Evolutionary conservation across 2,888 invertebrate genomes (phyloP), one percentile per base, ranked within the genome.

Genomic region (Euclidia mi): DNA sequence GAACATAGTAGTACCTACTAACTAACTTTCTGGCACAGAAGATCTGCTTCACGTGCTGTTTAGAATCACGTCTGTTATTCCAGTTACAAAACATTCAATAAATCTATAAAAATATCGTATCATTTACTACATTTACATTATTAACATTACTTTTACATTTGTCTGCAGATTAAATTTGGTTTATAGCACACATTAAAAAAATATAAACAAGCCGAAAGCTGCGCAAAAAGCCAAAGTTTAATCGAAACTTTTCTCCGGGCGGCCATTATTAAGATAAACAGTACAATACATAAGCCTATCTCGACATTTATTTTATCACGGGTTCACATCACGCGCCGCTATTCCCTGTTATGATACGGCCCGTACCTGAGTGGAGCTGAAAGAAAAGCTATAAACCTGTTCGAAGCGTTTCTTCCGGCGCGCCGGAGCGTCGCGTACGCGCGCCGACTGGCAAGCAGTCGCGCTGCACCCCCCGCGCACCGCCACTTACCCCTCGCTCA

Each of bases 381-480:
- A 95, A 95, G 95, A 94, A 95, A 95, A 94, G 92, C 94, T 88
- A 95, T 95, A 95, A 95, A 95, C 92, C 94, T 93, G 94, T 89
- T 93, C 90, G 89, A 81, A 88, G 90, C 92, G 90, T 91, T 92
- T 86, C 90, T 91, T 89, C 90, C 89, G 91, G 89, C 90, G 91
- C 92, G 92, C 88, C 93, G 89, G 85, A 91, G 93, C 92, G 92
- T 88, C 92, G 91, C 90, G 91, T 90, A 92, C 92, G 92, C 92
- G 92, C 85, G 78, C 85, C 87, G 92, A 89, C 90, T 92, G 85
- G 81, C 85, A 90, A 91, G 86, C 88, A 74, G 76, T 66, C 70
- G 71, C 72, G 73, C 81, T 78, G 68, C 70, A 74, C 71, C 72
- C 68, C 68, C 64, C 73, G 70, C 79, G 69, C 75, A 11, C 20